Evolutionary conservation across 1,140 invertebrate genomes (phyloP), one percentile per base, ranked within the genome.

Genomic region (Lysiphlebus fabarum): DNA sequence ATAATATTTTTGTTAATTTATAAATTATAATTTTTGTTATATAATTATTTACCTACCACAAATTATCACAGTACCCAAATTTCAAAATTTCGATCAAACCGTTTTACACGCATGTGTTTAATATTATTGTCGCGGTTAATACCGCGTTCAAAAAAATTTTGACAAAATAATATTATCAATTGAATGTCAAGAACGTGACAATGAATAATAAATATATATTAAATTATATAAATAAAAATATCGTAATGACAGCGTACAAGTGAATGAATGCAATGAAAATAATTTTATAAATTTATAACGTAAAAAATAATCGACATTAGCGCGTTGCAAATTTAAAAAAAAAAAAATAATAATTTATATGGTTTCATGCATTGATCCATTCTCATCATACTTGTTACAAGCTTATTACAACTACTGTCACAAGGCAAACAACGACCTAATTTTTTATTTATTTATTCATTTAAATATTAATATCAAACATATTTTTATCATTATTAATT

Each of bases 321-420:
- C 44, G 49, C 53, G 47, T 41, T 48, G 17, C 17, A 26, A 4
- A 26, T 1, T 26, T 17, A 60, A 61, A 45, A 62, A 68, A n/a
- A n/a, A n/a, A n/a, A n/a, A n/a, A n/a, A n/a, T n/a, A n/a, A 63
- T 62, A 72, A 73, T 71, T 79, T 79, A 62, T 79, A 79, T 54
- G 78, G 77, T 75, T 80, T 79, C 78, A 61, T 60, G 58, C 68
- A 76, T 79, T 75, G 77, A 79, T 78, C 75, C 53, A 33, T 9
- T 12, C 6, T 56, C 61, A 67, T 72, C 69, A 75, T 70, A 72
- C 67, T 51, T 12, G 59, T 62, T 65, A 62, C 66, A 65, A 74
- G 73, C 75, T 75, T 73, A 76, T 77, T 75, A 77, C n/a, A 67
- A 69, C 63, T 75, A 72, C 69, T 76, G 72, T 75, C 69, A 73